Evolutionary conservation across 2,888 invertebrate species (phyloP), one percentile per base, ranked within the genome.

Genomic region (Troglohyphantes excavatus): DNA sequence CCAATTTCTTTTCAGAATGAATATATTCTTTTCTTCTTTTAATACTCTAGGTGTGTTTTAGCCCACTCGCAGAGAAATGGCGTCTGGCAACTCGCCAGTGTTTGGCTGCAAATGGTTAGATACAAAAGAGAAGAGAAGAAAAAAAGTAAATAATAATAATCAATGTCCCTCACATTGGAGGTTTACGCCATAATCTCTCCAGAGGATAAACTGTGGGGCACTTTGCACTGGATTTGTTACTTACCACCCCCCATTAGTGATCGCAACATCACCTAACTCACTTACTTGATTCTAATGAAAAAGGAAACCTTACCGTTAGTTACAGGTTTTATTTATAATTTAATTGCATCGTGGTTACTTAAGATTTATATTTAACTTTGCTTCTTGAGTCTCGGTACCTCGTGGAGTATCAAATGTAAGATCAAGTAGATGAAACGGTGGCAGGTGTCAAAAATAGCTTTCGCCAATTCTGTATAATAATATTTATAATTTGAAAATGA

Each of bases 1-100:
- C 70, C 85, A 76, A 86, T 78, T 86, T 86, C 78, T 78, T 70
- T 29, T 68, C 23, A 26, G 67, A 78, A 70, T 78, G 85, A 86
- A 85, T 85, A 61, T 33, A 43, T 83, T 72, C 61, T 72, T 72
- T 82, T 83, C 72, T 26, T 72, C 39, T 23, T 43, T 46, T 67
- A 43, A 26, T 65, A 79, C 63, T 65, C 27, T 63, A 39, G 43
- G 63, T 70, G 53, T 81, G 70, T 73, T 46, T 70, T 68, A 29
- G 33, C 53, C 26, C 23, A 21, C 27, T 43, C 26, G 29, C 39
- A 61, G 78, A 53, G 53, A 53, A 76, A 85, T 76, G 61, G 29
- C n/a, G 39, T 19, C 68, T 86, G 85, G 85, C 85, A 63, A 27
- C 61, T 39, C 19, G 85, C 85, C 85, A 86, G 68, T 70, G 23